Evolutionary conservation across 1,140 invertebrate genomes (phyloP).

Genomic region (Philotrypesis tridentata): DNA sequence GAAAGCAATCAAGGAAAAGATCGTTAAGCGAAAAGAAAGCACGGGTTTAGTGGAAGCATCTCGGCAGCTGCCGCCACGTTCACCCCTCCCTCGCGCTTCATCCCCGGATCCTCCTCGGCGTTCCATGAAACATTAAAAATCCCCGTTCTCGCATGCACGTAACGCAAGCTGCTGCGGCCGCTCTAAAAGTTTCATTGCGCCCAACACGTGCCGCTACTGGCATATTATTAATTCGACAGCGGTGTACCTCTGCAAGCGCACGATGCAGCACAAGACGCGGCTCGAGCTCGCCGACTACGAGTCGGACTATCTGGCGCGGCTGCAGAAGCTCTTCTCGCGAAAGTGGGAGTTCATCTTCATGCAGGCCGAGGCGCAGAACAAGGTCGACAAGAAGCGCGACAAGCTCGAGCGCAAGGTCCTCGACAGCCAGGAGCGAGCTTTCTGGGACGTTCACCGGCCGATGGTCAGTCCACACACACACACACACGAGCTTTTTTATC

Average conservation of each 20-base stretch:
- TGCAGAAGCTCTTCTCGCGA: conserved; percentile 99
- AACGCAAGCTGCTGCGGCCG: no score
- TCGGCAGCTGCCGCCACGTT: no score
- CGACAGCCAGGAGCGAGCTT: conserved; percentile 98
- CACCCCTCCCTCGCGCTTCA: no score
- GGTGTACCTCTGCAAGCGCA: conserved; percentile 99
- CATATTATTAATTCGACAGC: conserved; percentile 76
- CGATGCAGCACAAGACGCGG: conserved; percentile 99
- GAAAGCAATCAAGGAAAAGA: no score
- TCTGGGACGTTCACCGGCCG: conserved; percentile 99
- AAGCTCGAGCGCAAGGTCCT: conserved; percentile 98
- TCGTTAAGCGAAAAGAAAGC: no score
- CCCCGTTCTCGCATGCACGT: no score
- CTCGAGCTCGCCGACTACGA: conserved; percentile 98
- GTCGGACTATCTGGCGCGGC: conserved; percentile 95
- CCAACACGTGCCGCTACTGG: no score
- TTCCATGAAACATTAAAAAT: no score
- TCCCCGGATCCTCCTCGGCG: no score
- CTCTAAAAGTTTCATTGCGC: no score
- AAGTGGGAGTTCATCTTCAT: conserved; percentile 99
- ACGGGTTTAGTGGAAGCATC: no score
- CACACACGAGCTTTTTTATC: conserved; percentile 12
- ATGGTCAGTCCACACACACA: conserved; percentile 88
- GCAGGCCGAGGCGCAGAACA: conserved; percentile 91
- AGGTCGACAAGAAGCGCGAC: conserved; percentile 99